Conservation (phyloP, 2,113 vertebrate genomes). For the Triplophysa siluroides region DNA sequence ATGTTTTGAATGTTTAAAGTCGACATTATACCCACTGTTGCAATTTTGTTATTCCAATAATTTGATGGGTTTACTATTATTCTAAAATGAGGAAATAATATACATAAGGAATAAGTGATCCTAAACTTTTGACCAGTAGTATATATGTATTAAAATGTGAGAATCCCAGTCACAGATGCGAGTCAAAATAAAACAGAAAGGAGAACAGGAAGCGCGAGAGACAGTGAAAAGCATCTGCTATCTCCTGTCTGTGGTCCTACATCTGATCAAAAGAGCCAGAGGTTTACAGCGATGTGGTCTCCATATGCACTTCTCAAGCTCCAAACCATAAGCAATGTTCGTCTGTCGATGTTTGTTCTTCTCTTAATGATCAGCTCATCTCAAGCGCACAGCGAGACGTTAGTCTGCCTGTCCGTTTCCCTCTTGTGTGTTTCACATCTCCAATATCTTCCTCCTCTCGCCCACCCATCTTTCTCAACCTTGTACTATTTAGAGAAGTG, state of each 20-base stretch:
- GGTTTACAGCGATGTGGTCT: conserved; percentile 43
- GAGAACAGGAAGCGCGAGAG: conserved; percentile 47
- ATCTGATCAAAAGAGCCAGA: conserved; percentile 36
- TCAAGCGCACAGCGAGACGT: neutral
- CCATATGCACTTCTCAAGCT: conserved; percentile 40
- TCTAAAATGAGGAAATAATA: no score
- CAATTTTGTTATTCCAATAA: no score
- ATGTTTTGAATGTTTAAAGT: no score
- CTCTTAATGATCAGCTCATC: conserved; percentile 51
- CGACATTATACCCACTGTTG: no score
- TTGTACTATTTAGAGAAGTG: conserved; percentile 60
- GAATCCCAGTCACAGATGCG: no score
- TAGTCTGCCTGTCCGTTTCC: conserved; percentile 56
- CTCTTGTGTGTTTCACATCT: conserved; percentile 3
- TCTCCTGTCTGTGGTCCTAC: conserved; percentile 36
- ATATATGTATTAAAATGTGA: no score
- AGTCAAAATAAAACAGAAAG: conserved; percentile 4
- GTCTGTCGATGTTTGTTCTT: conserved; percentile 25
- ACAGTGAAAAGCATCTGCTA: conserved; percentile 34
- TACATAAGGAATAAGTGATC: no score
- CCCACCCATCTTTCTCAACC: conserved; percentile 33
- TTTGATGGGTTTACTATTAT: no score
- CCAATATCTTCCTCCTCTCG: neutral
- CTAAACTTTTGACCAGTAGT: no score
- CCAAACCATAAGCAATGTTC: conserved; percentile 47